phyloP scores from a whole-genome alignment of 2,113 vertebrate genomes.

The Hydrochoerus hydrochaeris region DNA sequence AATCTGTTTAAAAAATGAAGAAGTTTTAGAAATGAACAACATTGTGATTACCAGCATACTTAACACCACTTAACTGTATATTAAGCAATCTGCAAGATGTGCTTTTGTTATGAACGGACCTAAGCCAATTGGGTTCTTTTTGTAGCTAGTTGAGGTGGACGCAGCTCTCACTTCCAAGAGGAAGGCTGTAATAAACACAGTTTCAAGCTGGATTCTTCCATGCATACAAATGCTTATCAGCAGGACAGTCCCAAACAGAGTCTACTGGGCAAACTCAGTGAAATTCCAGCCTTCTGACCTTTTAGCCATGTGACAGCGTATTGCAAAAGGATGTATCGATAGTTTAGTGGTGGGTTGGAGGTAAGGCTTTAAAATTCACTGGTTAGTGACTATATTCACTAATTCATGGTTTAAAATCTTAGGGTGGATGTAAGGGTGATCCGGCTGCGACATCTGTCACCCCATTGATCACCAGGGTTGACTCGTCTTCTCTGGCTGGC shows the following conservation, averaged over 20 bases:
- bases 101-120: background rate
- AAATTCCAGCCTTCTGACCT: background rate
- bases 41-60: background rate
- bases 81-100: background rate
- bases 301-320: background rate
- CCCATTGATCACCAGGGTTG: no score
- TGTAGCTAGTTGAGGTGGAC: background rate
- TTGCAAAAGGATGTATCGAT: background rate
- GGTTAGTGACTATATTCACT: background rate
- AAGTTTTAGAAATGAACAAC: background rate
- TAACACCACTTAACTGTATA: background rate
- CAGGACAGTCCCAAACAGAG: background rate
- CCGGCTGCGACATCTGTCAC: no score
- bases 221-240: constrained; percentile 44
- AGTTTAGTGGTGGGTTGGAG: background rate
- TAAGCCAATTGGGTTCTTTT: background rate
- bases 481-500: no score
- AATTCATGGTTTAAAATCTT: background rate
- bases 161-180: background rate
- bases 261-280: background rate
- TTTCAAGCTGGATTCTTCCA: background rate
- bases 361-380: background rate
- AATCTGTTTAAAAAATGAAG: background rate
- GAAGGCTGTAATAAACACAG: background rate
- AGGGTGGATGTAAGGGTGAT: no score